Conservation (phyloP, 1,140 invertebrate species). For the Daktulosphaira vitifoliae region DNA sequence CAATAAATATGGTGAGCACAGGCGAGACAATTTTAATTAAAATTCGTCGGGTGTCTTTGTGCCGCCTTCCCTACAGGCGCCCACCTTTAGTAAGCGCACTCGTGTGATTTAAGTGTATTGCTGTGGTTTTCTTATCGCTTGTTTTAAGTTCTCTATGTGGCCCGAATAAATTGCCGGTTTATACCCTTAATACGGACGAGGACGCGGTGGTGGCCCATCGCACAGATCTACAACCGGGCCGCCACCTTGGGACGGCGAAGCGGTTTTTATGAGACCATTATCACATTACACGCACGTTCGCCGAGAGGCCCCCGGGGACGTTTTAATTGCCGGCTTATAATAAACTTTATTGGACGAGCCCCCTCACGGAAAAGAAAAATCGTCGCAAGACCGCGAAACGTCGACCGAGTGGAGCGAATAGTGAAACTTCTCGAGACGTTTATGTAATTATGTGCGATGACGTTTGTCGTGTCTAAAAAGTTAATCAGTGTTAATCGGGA, state of each 20-base stretch:
- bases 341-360: constrained; percentile 13
- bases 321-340: constrained; percentile 33
- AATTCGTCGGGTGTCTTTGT: constrained; percentile 29
- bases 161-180: constrained; percentile 31
- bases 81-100: not conserved
- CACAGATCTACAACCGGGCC: too few relatives aligned
- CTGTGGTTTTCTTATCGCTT: constrained; percentile 29
- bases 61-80: not conserved
- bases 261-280: constrained; percentile 29
- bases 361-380: not conserved
- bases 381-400: not conserved
- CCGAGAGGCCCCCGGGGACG: not conserved
- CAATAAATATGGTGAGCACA: constrained; percentile 28
- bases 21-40: constrained; percentile 33
- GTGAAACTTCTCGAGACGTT: constrained; percentile 3
- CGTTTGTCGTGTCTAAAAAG: constrained; percentile 24
- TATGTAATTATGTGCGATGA: constrained; percentile 29
- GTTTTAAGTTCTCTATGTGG: constrained; percentile 30
- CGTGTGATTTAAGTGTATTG: constrained; percentile 22
- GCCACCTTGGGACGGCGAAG: constrained; percentile 25
- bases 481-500: constrained; percentile 34
- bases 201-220: too few relatives aligned
- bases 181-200: not conserved
- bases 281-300: constrained; percentile 30
- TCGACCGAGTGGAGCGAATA: too few relatives aligned